phyloP scores from a whole-genome alignment of 2,113 vertebrate species.

The Otis tarda region DNA sequence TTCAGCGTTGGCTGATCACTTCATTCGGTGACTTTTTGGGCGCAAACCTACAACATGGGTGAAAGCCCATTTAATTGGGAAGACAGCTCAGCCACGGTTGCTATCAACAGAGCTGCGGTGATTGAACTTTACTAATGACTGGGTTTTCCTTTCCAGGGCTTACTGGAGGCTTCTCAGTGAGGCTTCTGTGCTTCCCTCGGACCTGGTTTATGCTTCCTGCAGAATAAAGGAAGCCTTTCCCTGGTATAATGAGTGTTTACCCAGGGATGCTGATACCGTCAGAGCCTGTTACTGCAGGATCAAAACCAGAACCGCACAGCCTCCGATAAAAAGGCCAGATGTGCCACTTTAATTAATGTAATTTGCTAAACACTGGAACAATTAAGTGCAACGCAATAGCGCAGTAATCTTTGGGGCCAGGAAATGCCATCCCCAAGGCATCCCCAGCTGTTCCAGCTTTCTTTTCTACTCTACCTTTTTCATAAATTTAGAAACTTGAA shows the following conservation, averaged over 20 bases:
- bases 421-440: not conserved
- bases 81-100: not conserved
- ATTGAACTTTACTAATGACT: not conserved
- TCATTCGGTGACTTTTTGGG: not conserved
- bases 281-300: conserved; percentile 39
- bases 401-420: not conserved
- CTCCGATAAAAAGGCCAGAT: conserved; percentile 58
- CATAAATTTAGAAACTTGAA: not conserved
- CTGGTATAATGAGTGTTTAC: not conserved
- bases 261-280: not conserved
- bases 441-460: conserved; percentile 14
- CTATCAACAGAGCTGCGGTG: not conserved
- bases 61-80: not conserved
- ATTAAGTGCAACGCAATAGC: conserved; percentile 22
- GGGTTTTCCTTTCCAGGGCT: not conserved
- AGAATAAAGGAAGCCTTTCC: not conserved
- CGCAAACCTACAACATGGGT: rapidly evolving
- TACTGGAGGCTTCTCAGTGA: not conserved
- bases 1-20: not conserved
- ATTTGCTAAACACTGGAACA: conserved; percentile 50
- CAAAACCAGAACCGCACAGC: conserved; percentile 46
- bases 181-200: not conserved
- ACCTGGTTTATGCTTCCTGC: rapidly evolving
- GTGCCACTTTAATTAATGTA: conserved; percentile 61
- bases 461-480: not conserved